Evolutionary conservation across 2,888 invertebrate genomes (phyloP), one percentile per base, ranked within the genome.

Genomic region (Drosophila silvestris): DNA sequence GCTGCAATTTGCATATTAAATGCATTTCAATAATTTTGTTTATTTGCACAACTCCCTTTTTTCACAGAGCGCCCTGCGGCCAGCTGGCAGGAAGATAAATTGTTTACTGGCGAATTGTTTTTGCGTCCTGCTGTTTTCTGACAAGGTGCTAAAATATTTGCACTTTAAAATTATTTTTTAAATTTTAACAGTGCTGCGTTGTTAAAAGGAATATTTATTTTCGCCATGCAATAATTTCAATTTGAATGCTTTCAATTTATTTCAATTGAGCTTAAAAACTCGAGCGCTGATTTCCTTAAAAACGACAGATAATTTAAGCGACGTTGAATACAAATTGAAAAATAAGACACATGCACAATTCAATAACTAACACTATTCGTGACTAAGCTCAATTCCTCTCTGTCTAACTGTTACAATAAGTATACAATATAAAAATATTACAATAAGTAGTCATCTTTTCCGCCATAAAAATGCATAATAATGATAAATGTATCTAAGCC

Each of bases 401-500:
- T 32, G 67, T 37, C 30, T 5, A 30, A 16, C 10, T 37, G n/a
- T 30, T 16, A n/a, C 44, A 19, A 6, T 10, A 0, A 19, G 41
- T n/a, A 32, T n/a, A 30, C 14, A 16, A 22, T 19, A 30, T 54
- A 28, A 39, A 33, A 6, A 14, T 37, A 35, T 5, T 44, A 19
- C 19, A 52, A 33, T 33, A 14, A 19, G 9, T 19, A 5, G 30
- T 33, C n/a, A 65, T 41, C 53, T 65, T 3, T 16, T 39, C 16
- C 7, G 30, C 12, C 35, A 53, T 19, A 5, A 3, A 5, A 26
- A 16, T 26, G 47, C 22, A 62, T 41, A 35, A 53, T 41, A 37
- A 39, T 71, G 60, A 76, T 72, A 9, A 26, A 44, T 47, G 44
- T 47, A 61, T 74, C 47, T 51, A n/a, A 41, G 67, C 30, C 52